Evolutionary conservation across 30 jellyfish, hydroid and myxozoan species (phyloP), one percentile per base, ranked within the genome.

Genomic region (Chironex yamaguchii): DNA sequence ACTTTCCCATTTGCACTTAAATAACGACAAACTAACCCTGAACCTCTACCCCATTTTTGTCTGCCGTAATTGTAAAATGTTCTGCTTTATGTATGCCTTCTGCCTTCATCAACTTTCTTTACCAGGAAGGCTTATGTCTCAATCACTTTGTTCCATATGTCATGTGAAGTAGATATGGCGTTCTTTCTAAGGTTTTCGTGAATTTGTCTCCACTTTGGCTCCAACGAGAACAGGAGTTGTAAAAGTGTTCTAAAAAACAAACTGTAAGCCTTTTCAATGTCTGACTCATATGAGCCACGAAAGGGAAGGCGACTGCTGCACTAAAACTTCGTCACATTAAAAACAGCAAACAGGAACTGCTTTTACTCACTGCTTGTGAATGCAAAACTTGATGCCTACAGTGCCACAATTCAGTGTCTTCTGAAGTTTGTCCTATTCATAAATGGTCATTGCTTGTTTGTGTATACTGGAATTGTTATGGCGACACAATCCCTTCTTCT

Each of bases 211-310:
- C 79, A 69, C 24, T 69, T 69, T 28, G 83, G 83, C 20, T 29
- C 83, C 78, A 69, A 34, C 13, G 83, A 70, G 27, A 69, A 69
- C 66, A 69, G 21, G 71, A 69, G 65, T 22, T 28, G 79, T 13
- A 70, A 29, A 30, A 69, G 34, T 26, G 12, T 20, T 42, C 58
- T 17, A 9, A 42, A 42, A 42, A 42, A 42, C 17, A 42, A 42
- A 42, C 58, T 42, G 17, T 42, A 9, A 6, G 58, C 58, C 17
- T 9, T 42, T 6, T 42, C 58, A 42, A 42, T 42, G 17, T 42
- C 58, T 42, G 58, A 42, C 17, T 42, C 17, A 42, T 42, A 17
- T 42, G 58, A 42, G 17, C 58, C 9, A 17, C 58, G 58, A 42
- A 42, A 42, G 58, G 58, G 58, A 42, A 42, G 17, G 17, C 58